These are phyloP conservation scores for Anomalospiza imberbis DNA, from an alignment of 2,797 vertebrate genomes.

Conservation along the genomic window DNA sequence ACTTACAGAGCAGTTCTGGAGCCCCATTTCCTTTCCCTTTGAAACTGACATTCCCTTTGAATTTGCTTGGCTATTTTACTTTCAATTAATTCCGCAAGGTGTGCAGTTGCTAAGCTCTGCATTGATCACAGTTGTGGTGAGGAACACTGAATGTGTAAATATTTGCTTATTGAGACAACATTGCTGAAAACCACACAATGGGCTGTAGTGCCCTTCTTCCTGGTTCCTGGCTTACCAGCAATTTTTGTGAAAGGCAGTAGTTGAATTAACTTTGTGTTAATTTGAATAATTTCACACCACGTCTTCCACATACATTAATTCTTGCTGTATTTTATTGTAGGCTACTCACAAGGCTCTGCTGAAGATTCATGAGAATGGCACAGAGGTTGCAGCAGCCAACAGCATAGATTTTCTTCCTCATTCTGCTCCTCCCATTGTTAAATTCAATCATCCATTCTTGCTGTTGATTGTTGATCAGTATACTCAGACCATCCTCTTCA, in stretches of 20 bases:
- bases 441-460: constrained; percentile 81
- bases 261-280: background rate
- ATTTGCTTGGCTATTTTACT: background rate
- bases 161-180: background rate
- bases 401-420: constrained; percentile 50
- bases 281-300: background rate
- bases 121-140: background rate
- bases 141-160: background rate
- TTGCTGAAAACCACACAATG: rapidly evolving
- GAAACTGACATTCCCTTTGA: background rate
- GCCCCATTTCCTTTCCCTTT: background rate
- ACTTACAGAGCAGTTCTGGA: background rate
- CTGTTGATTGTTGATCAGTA: constrained; percentile 82
- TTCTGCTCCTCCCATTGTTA: constrained; percentile 58
- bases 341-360: constrained; percentile 83
- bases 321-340: constrained; percentile 54
- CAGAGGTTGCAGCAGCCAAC: constrained; percentile 77
- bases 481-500: constrained; percentile 82
- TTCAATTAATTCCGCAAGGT: background rate
- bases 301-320: background rate
- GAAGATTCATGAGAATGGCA: constrained; percentile 83
- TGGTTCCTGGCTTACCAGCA: background rate
- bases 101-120: background rate
- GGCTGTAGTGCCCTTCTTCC: background rate
- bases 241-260: background rate